These are phyloP conservation scores for Drosophila neotestacea DNA, from an alignment of 2,888 invertebrate species.

Conservation along the genomic window DNA sequence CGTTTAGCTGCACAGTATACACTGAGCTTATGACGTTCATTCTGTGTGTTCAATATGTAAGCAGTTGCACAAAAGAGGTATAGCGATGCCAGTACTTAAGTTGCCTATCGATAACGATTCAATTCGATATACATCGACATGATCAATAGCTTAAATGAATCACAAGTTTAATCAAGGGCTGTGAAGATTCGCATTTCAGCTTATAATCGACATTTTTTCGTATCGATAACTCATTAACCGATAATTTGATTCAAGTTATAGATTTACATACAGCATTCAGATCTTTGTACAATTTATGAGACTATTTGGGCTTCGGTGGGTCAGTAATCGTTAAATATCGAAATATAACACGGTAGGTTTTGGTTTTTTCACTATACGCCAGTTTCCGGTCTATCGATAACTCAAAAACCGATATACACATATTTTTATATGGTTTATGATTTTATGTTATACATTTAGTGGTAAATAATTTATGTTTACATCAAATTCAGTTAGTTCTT, in stretches of 20 bases:
- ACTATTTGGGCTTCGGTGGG: no score
- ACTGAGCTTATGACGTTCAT: slow-evolving; percentile 10
- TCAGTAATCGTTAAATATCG: no score
- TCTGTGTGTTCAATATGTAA: slow-evolving; percentile 1
- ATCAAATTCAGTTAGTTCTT: no score
- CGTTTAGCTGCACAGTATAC: slow-evolving; percentile 32
- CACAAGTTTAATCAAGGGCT: not conserved
- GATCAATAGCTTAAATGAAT: not conserved
- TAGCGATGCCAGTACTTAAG: not conserved
- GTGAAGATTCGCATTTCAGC: not conserved
- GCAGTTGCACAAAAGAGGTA: not conserved
- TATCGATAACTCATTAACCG: not conserved
- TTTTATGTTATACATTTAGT: no score
- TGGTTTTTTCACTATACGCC: not conserved
- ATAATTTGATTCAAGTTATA: no score
- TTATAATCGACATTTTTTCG: not conserved
- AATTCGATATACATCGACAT: not conserved
- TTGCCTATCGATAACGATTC: not conserved
- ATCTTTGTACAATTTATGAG: no score
- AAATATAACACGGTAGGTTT: not conserved
- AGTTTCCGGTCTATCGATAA: not conserved
- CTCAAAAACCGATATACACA: not conserved
- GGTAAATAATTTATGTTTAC: no score
- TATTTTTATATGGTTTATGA: no score
- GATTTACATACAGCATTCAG: no score